A percentile compares a stretch with the other conserved stretches of the same genome.
Conservation (phyloP, 1,140 invertebrate genomes). For the Cotesia chilonis region DNA sequence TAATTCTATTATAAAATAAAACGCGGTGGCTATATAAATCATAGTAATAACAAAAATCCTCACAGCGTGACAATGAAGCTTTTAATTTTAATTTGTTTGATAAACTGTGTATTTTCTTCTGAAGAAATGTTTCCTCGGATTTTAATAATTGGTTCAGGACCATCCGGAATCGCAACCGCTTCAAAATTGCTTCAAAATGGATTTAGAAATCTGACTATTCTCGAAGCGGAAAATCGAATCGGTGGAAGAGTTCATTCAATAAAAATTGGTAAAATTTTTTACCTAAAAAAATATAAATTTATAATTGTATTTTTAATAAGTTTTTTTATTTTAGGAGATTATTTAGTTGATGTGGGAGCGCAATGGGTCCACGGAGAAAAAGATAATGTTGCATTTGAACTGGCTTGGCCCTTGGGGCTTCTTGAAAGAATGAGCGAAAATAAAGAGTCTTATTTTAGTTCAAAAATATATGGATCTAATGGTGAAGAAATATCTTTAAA, state of each 20-base stretch:
- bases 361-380: slow-evolving; percentile 65
- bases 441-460: not conserved
- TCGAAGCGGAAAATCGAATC: slow-evolving; percentile 78
- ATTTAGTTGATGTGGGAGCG: slow-evolving; percentile 61
- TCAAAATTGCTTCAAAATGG: slow-evolving; percentile 66
- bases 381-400: slow-evolving; percentile 50
- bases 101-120: not conserved
- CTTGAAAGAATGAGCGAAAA: slow-evolving; percentile 12
- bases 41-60: no score
- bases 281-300: not conserved
- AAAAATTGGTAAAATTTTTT: slow-evolving; percentile 61
- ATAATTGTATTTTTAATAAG: slow-evolving; percentile 1
- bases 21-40: no score
- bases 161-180: slow-evolving; percentile 70
- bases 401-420: slow-evolving; percentile 41
- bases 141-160: slow-evolving; percentile 70
- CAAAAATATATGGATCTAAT: not conserved
- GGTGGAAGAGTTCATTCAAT: slow-evolving; percentile 76
- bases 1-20: no score
- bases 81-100: not conserved
- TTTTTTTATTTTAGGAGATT: slow-evolving; percentile 34
- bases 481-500: not conserved
- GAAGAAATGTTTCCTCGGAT: slow-evolving; percentile 43
- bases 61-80: no score
- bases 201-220: slow-evolving; percentile 65